These are phyloP conservation scores for Anneissia japonica DNA, from an alignment of 35 echinoderm and acorn worm species.

Conservation along the genomic window DNA sequence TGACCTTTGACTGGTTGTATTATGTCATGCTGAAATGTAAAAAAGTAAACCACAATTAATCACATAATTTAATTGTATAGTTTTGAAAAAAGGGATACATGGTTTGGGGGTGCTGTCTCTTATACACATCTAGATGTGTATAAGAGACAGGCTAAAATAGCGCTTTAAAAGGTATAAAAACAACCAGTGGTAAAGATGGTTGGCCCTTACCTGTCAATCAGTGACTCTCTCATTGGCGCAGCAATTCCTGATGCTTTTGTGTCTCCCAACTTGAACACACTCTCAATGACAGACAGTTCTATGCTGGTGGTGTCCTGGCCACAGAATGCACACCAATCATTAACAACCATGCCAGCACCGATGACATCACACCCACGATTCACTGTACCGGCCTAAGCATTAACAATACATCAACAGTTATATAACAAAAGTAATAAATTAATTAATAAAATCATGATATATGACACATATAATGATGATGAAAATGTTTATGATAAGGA, in stretches of 20 bases:
- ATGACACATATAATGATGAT: neutral
- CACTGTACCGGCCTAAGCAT: constrained; percentile 75
- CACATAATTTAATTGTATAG: too few relatives aligned
- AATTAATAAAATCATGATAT: neutral
- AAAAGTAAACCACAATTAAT: too few relatives aligned
- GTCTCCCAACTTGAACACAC: constrained; percentile 76
- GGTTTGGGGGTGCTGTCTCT: too few relatives aligned
- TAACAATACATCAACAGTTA: neutral
- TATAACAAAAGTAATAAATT: neutral
- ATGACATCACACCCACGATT: constrained; percentile 83
- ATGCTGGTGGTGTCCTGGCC: constrained; percentile 82
- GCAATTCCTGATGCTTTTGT: constrained; percentile 67
- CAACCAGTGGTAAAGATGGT: too few relatives aligned
- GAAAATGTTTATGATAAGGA: neutral
- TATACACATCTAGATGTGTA: too few relatives aligned
- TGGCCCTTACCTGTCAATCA: constrained; percentile 77
- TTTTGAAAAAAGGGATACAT: too few relatives aligned
- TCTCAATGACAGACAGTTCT: constrained; percentile 93
- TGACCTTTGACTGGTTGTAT: too few relatives aligned
- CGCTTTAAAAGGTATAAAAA: too few relatives aligned
- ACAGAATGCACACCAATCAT: constrained; percentile 98
- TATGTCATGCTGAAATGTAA: too few relatives aligned
- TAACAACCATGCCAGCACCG: constrained; percentile 91
- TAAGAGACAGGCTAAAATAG: too few relatives aligned
- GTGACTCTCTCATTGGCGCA: constrained; percentile 61